A percentile compares a stretch with the other conserved stretches of the same genome.
phyloP scores from a whole-genome alignment of 2,888 invertebrate species.

The Agonum fuliginosum region DNA sequence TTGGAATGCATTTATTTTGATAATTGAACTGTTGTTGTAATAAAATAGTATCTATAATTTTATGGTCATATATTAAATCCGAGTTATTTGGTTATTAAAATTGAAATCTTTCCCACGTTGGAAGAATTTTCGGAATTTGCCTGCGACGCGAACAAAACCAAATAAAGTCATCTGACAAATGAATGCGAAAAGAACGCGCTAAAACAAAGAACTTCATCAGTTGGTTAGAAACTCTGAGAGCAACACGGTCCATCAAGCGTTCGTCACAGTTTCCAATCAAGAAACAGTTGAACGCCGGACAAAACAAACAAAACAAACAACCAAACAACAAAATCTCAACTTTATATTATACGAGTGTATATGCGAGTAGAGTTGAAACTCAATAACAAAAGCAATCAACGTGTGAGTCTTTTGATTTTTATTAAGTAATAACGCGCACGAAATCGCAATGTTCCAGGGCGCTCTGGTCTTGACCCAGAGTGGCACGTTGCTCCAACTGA shows the following conservation, averaged over 20 bases:
- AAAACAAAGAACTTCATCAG: constrained; percentile 29
- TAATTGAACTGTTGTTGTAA: too few relatives aligned
- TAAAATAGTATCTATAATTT: too few relatives aligned
- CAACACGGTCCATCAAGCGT: constrained; percentile 39
- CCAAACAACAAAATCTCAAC: constrained; percentile 9
- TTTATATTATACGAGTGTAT: too few relatives aligned
- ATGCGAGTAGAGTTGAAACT: constrained; percentile 48
- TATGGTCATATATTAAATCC: too few relatives aligned
- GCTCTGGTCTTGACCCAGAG: constrained; percentile 28
- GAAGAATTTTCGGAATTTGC: too few relatives aligned
- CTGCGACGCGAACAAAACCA: too few relatives aligned
- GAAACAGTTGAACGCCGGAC: constrained; percentile 39
- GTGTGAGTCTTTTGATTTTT: constrained; percentile 47
- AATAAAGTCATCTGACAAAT: constrained; percentile 20
- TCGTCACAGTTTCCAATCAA: constrained; percentile 51
- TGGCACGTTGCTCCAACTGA: background rate
- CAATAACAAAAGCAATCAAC: constrained; percentile 58
- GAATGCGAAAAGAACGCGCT: background rate
- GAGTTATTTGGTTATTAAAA: too few relatives aligned
- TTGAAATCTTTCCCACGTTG: too few relatives aligned
- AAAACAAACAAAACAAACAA: constrained; percentile 36
- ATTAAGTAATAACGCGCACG: constrained; percentile 58
- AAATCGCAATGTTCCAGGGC: constrained; percentile 57
- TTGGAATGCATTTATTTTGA: too few relatives aligned
- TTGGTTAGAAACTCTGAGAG: constrained; percentile 23